Conservation (phyloP, 2,797 vertebrate species). For the Iguana delicatissima region DNA sequence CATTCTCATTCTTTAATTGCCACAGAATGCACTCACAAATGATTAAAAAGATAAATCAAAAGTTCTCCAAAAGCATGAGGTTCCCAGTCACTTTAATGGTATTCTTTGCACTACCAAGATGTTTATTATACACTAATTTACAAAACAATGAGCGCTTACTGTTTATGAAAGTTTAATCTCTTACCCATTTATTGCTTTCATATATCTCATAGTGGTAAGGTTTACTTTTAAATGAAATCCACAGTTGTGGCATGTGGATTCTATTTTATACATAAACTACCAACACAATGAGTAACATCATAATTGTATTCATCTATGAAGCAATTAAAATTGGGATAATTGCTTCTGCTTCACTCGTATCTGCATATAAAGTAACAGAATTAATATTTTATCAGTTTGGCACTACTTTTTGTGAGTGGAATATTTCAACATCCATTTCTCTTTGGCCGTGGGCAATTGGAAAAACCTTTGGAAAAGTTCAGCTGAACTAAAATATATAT, state of each 20-base stretch:
- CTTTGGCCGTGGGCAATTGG: conserved; percentile 71
- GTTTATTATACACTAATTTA: conserved; percentile 82
- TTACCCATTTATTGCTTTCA: conserved; percentile 83
- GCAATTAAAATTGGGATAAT: conserved; percentile 82
- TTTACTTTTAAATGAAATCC: conserved; percentile 83
- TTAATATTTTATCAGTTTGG: conserved; percentile 83
- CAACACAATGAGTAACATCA: conserved; percentile 79
- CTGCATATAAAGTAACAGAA: conserved; percentile 78
- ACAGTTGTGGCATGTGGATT: conserved; percentile 76
- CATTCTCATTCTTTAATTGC: conserved; percentile 79
- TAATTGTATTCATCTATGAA: conserved; percentile 81
- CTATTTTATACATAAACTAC: conserved; percentile 74
- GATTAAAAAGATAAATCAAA: conserved; percentile 86
- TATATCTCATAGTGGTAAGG: conserved; percentile 82
- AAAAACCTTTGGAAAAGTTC: conserved; percentile 64
- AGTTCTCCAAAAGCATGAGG: conserved; percentile 78
- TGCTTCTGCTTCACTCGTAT: conserved; percentile 74
- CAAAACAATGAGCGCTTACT: conserved; percentile 83
- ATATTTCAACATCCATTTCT: conserved; percentile 68
- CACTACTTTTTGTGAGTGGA: conserved; percentile 73
- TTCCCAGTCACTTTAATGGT: conserved; percentile 78
- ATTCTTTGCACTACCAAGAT: conserved; percentile 79
- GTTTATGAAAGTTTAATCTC: conserved; percentile 88
- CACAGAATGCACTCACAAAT: conserved; percentile 73
- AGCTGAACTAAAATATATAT: conserved; percentile 48